A percentile compares a stretch with the other conserved stretches of the same genome.
phyloP scores from a whole-genome alignment of 2,113 vertebrate species.

The Grantiella picta region DNA sequence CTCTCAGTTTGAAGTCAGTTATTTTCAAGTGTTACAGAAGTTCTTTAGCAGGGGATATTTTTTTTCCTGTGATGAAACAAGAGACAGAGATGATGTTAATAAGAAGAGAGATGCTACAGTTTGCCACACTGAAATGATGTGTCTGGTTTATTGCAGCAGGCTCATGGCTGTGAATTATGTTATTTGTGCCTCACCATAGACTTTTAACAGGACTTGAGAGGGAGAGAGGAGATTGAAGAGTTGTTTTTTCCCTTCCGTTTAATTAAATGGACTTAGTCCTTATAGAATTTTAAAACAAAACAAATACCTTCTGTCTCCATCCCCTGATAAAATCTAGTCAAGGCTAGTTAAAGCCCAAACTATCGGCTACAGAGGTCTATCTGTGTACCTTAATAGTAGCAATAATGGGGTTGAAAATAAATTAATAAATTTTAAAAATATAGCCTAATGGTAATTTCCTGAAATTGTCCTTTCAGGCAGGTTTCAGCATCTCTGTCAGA shows the following conservation, averaged over 20 bases:
- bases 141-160: not conserved
- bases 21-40: conserved; percentile 41
- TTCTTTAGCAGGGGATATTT: conserved; percentile 3
- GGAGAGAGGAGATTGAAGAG: not conserved
- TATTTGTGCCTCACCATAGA: not conserved
- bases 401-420: not conserved
- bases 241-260: not conserved
- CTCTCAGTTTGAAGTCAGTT: conserved; percentile 56
- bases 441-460: not conserved
- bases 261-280: not conserved
- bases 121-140: not conserved
- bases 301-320: not conserved
- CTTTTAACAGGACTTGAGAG: not conserved
- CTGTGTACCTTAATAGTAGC: not conserved
- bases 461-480: not conserved
- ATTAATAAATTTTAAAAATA: not conserved
- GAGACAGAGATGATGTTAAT: not conserved
- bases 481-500: not conserved
- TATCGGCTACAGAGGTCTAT: not conserved
- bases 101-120: not conserved
- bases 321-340: not conserved
- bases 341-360: not conserved
- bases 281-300: not conserved
- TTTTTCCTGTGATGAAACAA: conserved; percentile 20
- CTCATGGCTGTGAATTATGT: not conserved